Base-by-base conservation (phyloP, 2,888 invertebrate species). In the Pycnomerus fuliginosus region DNA sequence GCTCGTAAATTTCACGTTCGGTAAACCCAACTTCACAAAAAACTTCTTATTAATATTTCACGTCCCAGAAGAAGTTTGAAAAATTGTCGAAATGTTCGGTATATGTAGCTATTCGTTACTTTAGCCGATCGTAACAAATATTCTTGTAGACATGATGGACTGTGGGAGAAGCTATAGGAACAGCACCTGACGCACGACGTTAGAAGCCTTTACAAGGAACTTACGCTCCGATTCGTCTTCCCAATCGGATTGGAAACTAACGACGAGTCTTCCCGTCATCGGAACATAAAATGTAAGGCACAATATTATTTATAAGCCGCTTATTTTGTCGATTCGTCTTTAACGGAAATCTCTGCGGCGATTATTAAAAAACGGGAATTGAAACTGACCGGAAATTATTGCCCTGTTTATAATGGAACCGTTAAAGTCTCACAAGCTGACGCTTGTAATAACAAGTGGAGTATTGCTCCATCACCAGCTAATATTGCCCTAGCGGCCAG, bases 71-170 rank as follows among this genome's bases (percentile, higher is more conserved):
- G 44, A 48, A 53, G 43, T 57, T 56, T 60, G 56, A 60, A 60
- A 58, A 58, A 56, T 58, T 58, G 60, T 59, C 57, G 56, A 61
- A 56, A 58, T 53, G 51, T 55, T 53, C 45, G 35, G 41, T 47
- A 55, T 56, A 52, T 59, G 60, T 60, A 55, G 51, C 53, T 57
- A 53, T 55, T 48, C 52, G 52, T 55, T 44, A 44, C 57, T 52
- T 49, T 53, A 57, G 54, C 51, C 54, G 61, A 58, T 58, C 61
- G 58, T 59, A 58, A 61, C 61, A 60, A 61, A 64, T 62, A 61
- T 58, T 62, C 52, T 53, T 58, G 53, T 53, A 59, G 57, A 59
- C 58, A 62, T 68, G 68, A 68, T 68, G 62, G 61, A 68, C 65
- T 64, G 67, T 68, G 68, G 62, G 68, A 68, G 60, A 58, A 59